Conservation (phyloP, 2,888 invertebrate species). For the Lasius platythorax region DNA sequence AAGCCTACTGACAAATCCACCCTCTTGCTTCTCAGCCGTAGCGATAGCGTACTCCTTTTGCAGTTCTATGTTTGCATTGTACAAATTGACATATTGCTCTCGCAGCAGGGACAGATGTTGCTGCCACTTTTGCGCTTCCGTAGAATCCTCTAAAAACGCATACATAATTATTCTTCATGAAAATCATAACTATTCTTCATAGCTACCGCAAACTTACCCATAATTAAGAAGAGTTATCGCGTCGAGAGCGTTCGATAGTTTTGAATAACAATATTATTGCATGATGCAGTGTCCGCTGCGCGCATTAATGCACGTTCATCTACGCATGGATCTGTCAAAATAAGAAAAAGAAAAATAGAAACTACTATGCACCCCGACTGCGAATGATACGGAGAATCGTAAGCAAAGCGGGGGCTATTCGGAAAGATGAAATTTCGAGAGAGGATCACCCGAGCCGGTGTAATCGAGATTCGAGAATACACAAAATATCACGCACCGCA, state of each 20-base stretch:
- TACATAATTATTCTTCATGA: neutral
- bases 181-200: neutral
- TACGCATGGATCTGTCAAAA: neutral
- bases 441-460: neutral
- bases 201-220: conserved; percentile 28
- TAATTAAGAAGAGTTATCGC: conserved; percentile 1
- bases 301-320: conserved; percentile 8
- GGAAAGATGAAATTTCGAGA: neutral
- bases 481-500: conserved; percentile 8
- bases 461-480: conserved; percentile 4
- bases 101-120: conserved; percentile 95
- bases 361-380: neutral
- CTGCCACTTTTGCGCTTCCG: conserved; percentile 87
- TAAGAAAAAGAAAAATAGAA: neutral
- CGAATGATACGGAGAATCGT: neutral
- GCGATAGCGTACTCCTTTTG: conserved; percentile 94
- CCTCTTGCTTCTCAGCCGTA: conserved; percentile 90
- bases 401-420: neutral
- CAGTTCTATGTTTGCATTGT: conserved; percentile 92
- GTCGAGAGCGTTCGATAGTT: neutral
- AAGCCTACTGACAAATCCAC: conserved; percentile 94
- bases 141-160: conserved; percentile 78
- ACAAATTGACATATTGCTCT: conserved; percentile 96
- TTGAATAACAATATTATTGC: neutral
- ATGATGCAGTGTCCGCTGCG: conserved; percentile 3